Evolutionary conservation across 2,888 invertebrate species (phyloP).

Genomic region (Melangyna quadrimaculata): DNA sequence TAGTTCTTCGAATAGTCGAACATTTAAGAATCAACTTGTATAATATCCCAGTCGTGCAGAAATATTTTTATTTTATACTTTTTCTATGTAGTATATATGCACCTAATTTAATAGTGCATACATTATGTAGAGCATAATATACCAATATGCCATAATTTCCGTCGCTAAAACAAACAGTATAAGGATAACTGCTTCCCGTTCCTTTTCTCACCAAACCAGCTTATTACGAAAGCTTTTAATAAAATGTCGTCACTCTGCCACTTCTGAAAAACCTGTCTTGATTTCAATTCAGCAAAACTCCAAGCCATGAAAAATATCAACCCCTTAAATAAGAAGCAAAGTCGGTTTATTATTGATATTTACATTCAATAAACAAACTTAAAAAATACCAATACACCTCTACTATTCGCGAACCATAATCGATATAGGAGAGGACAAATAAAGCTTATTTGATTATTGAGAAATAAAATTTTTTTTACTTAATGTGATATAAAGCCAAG

Average conservation of each 20-base stretch:
- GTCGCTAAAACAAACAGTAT: not conserved
- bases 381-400: not conserved
- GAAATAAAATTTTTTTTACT: not conserved
- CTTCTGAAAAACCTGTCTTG: slow-evolving; percentile 25
- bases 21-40: not conserved
- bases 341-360: slow-evolving; percentile 13
- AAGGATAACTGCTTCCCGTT: slow-evolving; percentile 58
- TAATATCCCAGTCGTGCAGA: not conserved
- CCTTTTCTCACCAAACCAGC: slow-evolving; percentile 50
- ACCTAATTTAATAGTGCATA: no score
- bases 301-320: slow-evolving; percentile 40
- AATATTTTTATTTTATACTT: no score
- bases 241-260: not conserved
- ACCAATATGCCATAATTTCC: not conserved
- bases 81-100: no score
- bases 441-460: slow-evolving; percentile 11
- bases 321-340: slow-evolving; percentile 7
- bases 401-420: not conserved
- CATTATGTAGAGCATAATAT: not conserved
- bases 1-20: no score
- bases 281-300: slow-evolving; percentile 8
- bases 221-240: slow-evolving; percentile 57
- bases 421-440: not conserved
- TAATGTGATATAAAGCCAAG: not conserved
- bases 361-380: slow-evolving; percentile 20